Evolutionary conservation across 1,140 invertebrate species (phyloP).

Genomic region (Stegodyphus dumicola): DNA sequence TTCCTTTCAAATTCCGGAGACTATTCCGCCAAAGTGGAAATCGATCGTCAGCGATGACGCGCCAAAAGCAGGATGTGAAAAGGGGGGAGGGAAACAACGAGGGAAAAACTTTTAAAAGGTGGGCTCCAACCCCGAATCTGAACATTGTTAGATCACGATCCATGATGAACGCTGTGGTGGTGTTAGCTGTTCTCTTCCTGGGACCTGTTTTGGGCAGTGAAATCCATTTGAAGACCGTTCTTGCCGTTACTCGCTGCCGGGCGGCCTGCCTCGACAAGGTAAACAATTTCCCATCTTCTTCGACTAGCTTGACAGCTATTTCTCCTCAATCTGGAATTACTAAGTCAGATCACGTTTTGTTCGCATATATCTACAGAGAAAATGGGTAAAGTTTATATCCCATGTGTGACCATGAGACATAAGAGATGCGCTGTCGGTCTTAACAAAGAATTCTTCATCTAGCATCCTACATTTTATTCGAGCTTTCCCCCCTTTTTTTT

Average conservation of each 20-base stretch:
- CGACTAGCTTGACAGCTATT: too few relatives aligned
- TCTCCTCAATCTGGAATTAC: too few relatives aligned
- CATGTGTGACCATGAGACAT: too few relatives aligned
- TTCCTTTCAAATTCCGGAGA: too few relatives aligned
- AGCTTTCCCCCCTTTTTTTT: not conserved
- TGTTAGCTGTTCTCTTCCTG: not conserved
- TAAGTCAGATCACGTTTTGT: too few relatives aligned
- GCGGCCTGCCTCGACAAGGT: constrained; percentile 29
- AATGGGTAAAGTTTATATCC: too few relatives aligned
- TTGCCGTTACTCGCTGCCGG: constrained; percentile 42
- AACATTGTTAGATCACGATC: constrained; percentile 17
- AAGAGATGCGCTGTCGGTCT: too few relatives aligned
- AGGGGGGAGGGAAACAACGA: not conserved
- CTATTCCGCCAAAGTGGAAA: too few relatives aligned
- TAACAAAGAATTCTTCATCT: too few relatives aligned
- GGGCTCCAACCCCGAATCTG: constrained; percentile 32
- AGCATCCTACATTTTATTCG: too few relatives aligned
- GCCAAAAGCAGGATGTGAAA: constrained; percentile 14
- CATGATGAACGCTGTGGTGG: not conserved
- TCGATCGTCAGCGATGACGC: constrained; percentile 7
- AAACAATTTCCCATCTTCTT: not conserved
- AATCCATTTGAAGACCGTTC: constrained; percentile 1
- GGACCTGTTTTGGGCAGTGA: not conserved
- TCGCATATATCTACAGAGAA: too few relatives aligned
- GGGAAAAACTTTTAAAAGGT: constrained; percentile 36